phyloP scores from a whole-genome alignment of 1,140 invertebrate species.

The Ephestia elutella region DNA sequence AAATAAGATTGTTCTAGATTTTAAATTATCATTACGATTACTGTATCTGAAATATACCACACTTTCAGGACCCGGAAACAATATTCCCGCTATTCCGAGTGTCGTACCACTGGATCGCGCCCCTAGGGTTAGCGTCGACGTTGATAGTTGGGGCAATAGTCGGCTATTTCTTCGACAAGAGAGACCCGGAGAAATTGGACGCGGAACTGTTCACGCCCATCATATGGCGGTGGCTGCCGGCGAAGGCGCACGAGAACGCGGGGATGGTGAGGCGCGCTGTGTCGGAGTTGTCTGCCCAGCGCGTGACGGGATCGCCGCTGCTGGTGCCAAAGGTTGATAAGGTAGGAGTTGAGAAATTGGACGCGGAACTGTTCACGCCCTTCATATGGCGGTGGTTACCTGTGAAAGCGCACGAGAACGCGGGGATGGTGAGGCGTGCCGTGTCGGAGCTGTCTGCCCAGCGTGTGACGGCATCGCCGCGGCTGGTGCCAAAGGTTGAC shows the following conservation, averaged over 20 bases:
- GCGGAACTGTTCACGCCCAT: slow-evolving; percentile 61
- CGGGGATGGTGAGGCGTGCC: slow-evolving; percentile 32
- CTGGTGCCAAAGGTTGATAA: slow-evolving; percentile 40
- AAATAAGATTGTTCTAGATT: no score
- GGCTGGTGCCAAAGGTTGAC: slow-evolving; percentile 40
- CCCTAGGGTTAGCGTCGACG: slow-evolving; percentile 67
- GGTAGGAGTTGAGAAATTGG: no score
- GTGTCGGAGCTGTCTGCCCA: slow-evolving; percentile 14
- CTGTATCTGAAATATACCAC: not conserved
- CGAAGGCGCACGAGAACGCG: slow-evolving; percentile 32
- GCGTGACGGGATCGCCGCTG: slow-evolving; percentile 21
- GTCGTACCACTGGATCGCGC: slow-evolving; percentile 86
- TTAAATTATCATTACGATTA: no score
- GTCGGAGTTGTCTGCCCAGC: slow-evolving; percentile 11
- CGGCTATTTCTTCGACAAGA: slow-evolving; percentile 48
- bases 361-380: slow-evolving; percentile 64
- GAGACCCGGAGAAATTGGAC: slow-evolving; percentile 46
- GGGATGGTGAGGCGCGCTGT: slow-evolving; percentile 33
- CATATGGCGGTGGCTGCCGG: slow-evolving; percentile 53
- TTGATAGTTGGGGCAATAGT: slow-evolving; percentile 52
- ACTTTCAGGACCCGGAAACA: slow-evolving; percentile 47
- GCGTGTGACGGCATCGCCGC: slow-evolving; percentile 18
- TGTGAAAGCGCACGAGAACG: slow-evolving; percentile 31
- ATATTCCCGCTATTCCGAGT: slow-evolving; percentile 82
- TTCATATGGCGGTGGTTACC: slow-evolving; percentile 56